phyloP scores from a whole-genome alignment of 2,113 vertebrate species.

The Ophiodon elongatus region DNA sequence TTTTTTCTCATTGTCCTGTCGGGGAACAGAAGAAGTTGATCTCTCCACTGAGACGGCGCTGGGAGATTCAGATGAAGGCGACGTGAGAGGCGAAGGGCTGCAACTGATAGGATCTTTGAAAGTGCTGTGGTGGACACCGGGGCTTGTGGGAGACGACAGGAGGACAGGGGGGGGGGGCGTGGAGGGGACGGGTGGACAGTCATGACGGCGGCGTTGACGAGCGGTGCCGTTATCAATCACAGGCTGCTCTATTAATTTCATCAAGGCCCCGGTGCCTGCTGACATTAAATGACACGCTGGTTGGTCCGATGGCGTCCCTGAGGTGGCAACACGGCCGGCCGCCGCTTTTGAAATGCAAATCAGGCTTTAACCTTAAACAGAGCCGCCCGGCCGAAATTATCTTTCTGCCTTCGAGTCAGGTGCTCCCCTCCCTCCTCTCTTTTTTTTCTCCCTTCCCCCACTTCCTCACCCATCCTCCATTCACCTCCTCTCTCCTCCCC shows the following conservation, averaged over 20 bases:
- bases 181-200: constrained; percentile 56
- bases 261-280: constrained; percentile 77
- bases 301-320: constrained; percentile 74
- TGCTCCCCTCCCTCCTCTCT: constrained; percentile 38
- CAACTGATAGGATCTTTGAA: constrained; percentile 46
- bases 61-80: constrained; percentile 33
- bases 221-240: constrained; percentile 81
- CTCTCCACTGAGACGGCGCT: background rate
- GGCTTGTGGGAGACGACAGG: constrained; percentile 16
- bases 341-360: constrained; percentile 87
- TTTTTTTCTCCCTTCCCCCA: background rate
- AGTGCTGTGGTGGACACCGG: constrained; percentile 40
- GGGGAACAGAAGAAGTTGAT: constrained; percentile 8
- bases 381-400: constrained; percentile 66
- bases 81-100: background rate
- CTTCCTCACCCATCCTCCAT: constrained; percentile 1
- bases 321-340: constrained; percentile 71
- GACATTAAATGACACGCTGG: constrained; percentile 85
- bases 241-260: constrained; percentile 83
- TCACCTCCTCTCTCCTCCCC: background rate
- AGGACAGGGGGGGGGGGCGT: too few species aligned
- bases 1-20: constrained; percentile 4
- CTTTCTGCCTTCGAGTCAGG: constrained; percentile 71
- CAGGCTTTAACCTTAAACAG: constrained; percentile 87
- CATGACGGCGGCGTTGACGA: constrained; percentile 43